phyloP scores from a whole-genome alignment of 2,888 invertebrate genomes.

The Cephalotes varians region DNA sequence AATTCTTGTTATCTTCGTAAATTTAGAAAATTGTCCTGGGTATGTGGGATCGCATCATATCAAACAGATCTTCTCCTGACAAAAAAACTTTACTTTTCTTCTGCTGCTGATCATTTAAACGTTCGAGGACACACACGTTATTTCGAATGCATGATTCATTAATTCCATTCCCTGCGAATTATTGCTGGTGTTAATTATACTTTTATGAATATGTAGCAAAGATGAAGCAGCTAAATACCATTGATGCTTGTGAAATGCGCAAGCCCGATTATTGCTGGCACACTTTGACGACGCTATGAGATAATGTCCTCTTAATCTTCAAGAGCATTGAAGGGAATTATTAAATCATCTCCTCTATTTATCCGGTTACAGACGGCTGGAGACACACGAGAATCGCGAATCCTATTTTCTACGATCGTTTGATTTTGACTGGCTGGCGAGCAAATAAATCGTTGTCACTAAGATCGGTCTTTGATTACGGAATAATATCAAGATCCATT shows the following conservation, averaged over 20 bases:
- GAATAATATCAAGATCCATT: conserved; percentile 7
- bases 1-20: not conserved
- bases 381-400: not conserved
- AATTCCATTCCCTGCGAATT: conserved; percentile 15
- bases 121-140: not conserved
- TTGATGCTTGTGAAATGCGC: conserved; percentile 10
- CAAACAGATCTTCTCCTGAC: not conserved
- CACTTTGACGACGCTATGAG: conserved; percentile 43
- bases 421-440: conserved; percentile 3
- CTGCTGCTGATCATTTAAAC: not conserved
- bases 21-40: not conserved
- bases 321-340: conserved; percentile 21
- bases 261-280: conserved; percentile 29
- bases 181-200: not conserved
- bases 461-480: conserved; percentile 13
- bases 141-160: conserved; percentile 25
- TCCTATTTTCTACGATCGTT: conserved; percentile 18
- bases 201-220: not conserved
- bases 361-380: not conserved
- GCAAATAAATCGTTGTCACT: conserved; percentile 21
- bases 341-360: conserved; percentile 45
- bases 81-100: not conserved
- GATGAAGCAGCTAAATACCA: not conserved
- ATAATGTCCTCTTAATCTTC: conserved; percentile 46
- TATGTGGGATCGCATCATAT: not conserved